phyloP scores from a whole-genome alignment of 2,113 vertebrate species.

The Triplophysa dalaica region DNA sequence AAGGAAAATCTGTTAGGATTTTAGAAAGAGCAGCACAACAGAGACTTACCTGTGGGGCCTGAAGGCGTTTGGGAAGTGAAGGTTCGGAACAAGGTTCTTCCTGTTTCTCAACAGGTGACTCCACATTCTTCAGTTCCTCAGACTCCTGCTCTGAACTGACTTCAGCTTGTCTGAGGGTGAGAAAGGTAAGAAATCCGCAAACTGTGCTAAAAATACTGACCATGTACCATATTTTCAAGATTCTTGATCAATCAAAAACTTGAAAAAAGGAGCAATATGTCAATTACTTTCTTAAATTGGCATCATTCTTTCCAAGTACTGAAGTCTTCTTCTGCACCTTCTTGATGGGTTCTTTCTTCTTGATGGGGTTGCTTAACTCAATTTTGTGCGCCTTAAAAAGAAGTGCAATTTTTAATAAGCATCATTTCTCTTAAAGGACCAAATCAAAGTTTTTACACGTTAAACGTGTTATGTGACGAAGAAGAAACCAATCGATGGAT shows the following conservation, averaged over 20 bases:
- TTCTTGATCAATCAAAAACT: no score
- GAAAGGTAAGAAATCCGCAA: neutral
- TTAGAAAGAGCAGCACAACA: neutral
- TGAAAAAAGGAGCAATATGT: no score
- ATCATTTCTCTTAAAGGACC: neutral
- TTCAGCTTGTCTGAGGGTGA: neutral
- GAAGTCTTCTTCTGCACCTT: conserved; percentile 54
- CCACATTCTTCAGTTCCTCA: conserved; percentile 24
- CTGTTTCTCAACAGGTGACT: conserved; percentile 20
- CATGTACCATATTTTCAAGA: no score
- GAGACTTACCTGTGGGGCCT: conserved; percentile 43
- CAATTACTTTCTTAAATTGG: conserved; percentile 63
- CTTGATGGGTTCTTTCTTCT: conserved; percentile 61
- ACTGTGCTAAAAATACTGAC: neutral
- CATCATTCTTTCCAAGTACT: conserved; percentile 48
- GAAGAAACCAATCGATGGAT: neutral
- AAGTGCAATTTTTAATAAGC: neutral
- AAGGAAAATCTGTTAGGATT: neutral
- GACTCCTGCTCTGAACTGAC: conserved; percentile 59
- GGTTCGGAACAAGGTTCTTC: conserved; percentile 38
- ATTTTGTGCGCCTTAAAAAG: conserved; percentile 67
- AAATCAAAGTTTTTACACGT: no score
- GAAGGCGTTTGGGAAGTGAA: conserved; percentile 33
- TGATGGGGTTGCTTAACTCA: conserved; percentile 66
- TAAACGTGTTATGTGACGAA: no score